These are phyloP conservation scores for Apaloderma vittatum DNA, from an alignment of 2,113 vertebrate genomes.

Conservation along the genomic window DNA sequence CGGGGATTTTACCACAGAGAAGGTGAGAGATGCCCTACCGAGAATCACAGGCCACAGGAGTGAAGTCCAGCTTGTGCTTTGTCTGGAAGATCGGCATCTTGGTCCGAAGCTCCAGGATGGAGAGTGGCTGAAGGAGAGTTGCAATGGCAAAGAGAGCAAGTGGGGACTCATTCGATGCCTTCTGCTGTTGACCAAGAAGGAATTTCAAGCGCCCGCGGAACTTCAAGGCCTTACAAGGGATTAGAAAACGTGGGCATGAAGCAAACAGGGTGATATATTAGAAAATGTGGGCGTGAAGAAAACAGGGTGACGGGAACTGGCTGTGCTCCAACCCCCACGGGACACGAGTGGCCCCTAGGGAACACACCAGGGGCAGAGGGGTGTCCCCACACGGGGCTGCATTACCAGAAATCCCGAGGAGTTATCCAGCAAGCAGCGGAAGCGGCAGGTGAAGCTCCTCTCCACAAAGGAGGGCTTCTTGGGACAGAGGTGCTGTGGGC, in stretches of 20 bases:
- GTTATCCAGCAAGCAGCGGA: slow-evolving; percentile 86
- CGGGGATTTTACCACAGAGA: neutral
- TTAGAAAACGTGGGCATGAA: neutral
- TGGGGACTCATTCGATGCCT: neutral
- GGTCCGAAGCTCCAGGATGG: slow-evolving; percentile 11
- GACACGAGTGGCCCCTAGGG: neutral
- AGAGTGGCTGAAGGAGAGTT: neutral
- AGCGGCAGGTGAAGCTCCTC: slow-evolving; percentile 82
- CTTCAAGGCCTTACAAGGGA: slow-evolving; percentile 9
- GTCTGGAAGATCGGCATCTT: neutral
- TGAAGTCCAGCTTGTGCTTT: slow-evolving; percentile 60
- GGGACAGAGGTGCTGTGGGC: slow-evolving; percentile 15
- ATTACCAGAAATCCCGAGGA: slow-evolving; percentile 85
- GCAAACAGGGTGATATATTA: neutral
- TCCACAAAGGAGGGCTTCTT: slow-evolving; percentile 78
- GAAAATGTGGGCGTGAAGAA: neutral
- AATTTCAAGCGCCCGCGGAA: neutral
- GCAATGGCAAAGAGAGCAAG: slow-evolving; percentile 30
- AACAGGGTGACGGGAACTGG: neutral
- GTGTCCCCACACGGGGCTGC: accelerated
- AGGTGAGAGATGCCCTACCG: neutral
- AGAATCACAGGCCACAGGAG: slow-evolving; percentile 36
- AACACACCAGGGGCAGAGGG: neutral
- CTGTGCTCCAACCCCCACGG: neutral
- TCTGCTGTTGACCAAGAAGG: neutral